Evolutionary conservation across 2,888 invertebrate genomes (phyloP), one percentile per base, ranked within the genome.

Genomic region (Brachynemurus nebulosus): DNA sequence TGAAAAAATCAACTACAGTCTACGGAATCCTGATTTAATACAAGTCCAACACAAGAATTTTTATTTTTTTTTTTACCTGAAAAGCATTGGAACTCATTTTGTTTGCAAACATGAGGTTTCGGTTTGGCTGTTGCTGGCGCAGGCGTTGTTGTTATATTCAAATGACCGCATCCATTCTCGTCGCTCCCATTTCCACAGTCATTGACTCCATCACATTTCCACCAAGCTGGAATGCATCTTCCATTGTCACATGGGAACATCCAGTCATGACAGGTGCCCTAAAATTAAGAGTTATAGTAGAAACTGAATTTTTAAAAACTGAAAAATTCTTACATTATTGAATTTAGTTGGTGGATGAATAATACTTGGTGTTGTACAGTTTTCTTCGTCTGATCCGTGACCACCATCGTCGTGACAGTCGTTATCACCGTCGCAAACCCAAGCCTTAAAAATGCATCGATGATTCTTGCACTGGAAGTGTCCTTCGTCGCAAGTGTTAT

Each of bases 171-270:
- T 0, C 79, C 80, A 0, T 72, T 50, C 57, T 88, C 88, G 55
- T 88, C 86, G 1, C 80, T 78, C 33, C 70, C 69, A 51, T 86
- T 85, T 0, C 75, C 78, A 51, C 86, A 86, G 54, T 86, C 86
- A 52, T 80, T 71, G 2, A 81, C 78, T 19, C 68, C 73, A 55
- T 86, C 86, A 56, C 86, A 86, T 50, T 81, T 76, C 86, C 84
- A 84, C 80, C 82, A 82, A 50, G 77, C 75, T 0, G 84, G 84
- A 37, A 85, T 69, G 55, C 84, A 85, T 58, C 76, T 77, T 8
- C 66, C 71, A 52, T 80, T 80, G 14, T 68, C 64, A 55, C 86
- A 86, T 52, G 70, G 73, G 57, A 82, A 86, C 84, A 84, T 85
- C 81, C 82, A 85, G 50, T 80, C 77, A 38, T 74, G 70, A 54